Evolutionary conservation across 2,113 vertebrate genomes (phyloP).

Genomic region (Mustela nigripes): DNA sequence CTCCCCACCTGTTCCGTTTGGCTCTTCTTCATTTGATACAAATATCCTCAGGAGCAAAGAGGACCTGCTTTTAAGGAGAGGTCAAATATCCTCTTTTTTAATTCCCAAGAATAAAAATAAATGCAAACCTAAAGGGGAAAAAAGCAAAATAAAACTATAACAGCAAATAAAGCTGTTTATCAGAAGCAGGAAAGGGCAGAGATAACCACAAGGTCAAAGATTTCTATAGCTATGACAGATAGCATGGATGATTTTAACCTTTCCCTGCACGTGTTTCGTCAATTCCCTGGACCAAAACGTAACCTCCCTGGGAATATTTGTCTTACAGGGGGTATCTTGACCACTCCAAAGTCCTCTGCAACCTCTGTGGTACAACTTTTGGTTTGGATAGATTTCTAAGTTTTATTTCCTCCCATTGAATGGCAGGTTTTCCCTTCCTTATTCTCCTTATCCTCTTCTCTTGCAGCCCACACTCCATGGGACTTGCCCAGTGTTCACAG

Average conservation of each 20-base stretch:
- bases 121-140: neutral
- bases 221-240: neutral
- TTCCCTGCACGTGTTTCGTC: neutral
- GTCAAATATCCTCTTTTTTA: neutral
- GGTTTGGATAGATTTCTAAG: neutral
- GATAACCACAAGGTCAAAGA: neutral
- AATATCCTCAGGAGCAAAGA: slow-evolving; percentile 10
- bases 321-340: rapidly evolving
- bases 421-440: neutral
- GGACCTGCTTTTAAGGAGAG: slow-evolving; percentile 24
- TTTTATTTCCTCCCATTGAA: neutral
- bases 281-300: neutral
- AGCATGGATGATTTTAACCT: neutral
- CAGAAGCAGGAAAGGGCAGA: slow-evolving; percentile 33
- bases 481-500: neutral
- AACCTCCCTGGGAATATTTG: neutral
- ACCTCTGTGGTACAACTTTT: neutral
- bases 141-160: neutral
- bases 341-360: neutral
- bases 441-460: neutral
- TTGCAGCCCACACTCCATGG: neutral
- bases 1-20: slow-evolving; percentile 69
- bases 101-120: neutral
- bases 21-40: slow-evolving; percentile 13
- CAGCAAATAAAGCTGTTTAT: neutral